These are phyloP conservation scores for Xenops minutus DNA, from an alignment of 2,797 vertebrate genomes.

Conservation along the genomic window DNA sequence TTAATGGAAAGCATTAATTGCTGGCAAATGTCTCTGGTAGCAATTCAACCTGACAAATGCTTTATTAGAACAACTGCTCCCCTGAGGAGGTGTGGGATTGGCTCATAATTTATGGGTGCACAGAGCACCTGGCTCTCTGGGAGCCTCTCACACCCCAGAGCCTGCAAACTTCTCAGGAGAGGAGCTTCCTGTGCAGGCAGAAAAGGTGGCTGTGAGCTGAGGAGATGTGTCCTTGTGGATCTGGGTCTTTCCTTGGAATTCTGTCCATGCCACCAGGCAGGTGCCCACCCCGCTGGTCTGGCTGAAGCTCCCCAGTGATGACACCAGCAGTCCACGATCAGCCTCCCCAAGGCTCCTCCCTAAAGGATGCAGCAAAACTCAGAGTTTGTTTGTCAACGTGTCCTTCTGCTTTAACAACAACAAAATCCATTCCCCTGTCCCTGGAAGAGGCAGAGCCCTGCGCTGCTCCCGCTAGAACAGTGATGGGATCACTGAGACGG, in stretches of 20 bases:
- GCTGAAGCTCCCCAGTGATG: neutral
- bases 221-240: neutral
- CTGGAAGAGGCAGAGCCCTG: neutral
- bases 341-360: neutral
- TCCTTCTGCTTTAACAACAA: neutral
- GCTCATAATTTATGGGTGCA: neutral
- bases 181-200: neutral
- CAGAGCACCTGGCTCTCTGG: neutral
- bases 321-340: fast-evolving
- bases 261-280: neutral
- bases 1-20: neutral
- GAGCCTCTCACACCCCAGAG: neutral
- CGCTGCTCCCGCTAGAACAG: neutral
- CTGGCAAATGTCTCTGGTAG: neutral
- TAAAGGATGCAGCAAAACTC: neutral
- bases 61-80: neutral
- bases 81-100: neutral
- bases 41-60: neutral
- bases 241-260: neutral
- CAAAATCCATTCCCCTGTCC: neutral
- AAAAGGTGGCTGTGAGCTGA: neutral
- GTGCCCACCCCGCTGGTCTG: neutral
- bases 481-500: conserved; percentile 57
- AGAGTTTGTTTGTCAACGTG: fast-evolving
- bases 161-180: neutral